phyloP scores from a whole-genome alignment of 2,888 invertebrate genomes.

The Ctena decussata region DNA sequence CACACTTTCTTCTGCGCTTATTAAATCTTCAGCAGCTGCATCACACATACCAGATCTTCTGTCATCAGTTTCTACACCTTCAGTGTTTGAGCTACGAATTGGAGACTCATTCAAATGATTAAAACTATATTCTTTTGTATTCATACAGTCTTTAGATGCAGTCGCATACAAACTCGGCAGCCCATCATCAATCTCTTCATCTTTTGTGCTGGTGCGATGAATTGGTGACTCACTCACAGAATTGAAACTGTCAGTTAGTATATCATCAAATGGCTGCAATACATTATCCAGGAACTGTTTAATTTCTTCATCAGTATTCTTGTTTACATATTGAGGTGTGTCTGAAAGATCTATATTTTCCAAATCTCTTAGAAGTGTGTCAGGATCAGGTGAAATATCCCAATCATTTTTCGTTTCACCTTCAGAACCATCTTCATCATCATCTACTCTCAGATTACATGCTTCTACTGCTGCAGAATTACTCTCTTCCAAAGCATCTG shows the following conservation, averaged over 20 bases:
- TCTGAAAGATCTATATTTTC: conserved; percentile 48
- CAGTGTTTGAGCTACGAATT: too few relatives aligned
- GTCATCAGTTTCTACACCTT: background rate
- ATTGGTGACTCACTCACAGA: conserved; percentile 26
- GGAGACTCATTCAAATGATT: background rate
- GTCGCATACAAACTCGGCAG: background rate
- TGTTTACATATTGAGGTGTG: conserved; percentile 57
- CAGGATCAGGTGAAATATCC: conserved; percentile 59
- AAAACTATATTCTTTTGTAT: background rate
- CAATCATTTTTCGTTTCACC: conserved; percentile 2
- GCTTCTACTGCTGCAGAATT: background rate
- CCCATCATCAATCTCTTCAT: background rate
- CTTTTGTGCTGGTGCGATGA: background rate
- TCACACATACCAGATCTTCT: background rate
- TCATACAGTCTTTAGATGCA: background rate
- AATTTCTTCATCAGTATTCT: conserved; percentile 40
- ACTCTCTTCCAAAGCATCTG: background rate
- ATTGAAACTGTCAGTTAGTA: conserved; percentile 50
- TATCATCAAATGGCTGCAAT: conserved; percentile 66
- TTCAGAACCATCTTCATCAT: background rate
- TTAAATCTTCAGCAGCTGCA: background rate
- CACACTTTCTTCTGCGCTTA: background rate
- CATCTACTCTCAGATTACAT: background rate
- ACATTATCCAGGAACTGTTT: conserved; percentile 63
- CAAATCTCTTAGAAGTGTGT: conserved; percentile 48